These are phyloP conservation scores for Limnothrissa miodon DNA, from an alignment of 2,113 vertebrate species.

Conservation along the genomic window DNA sequence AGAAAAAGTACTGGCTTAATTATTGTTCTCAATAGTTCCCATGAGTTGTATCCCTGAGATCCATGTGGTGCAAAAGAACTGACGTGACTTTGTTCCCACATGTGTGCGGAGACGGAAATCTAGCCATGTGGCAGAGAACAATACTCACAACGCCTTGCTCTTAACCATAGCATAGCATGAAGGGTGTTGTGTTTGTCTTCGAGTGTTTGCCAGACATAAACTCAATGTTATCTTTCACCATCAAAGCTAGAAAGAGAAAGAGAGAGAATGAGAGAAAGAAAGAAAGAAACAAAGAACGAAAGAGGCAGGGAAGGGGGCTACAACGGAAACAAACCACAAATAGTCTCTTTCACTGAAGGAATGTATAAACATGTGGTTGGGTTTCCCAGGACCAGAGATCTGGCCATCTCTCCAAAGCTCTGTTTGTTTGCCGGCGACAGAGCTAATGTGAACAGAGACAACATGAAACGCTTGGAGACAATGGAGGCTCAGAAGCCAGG, in stretches of 20 bases:
- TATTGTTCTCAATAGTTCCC: background rate
- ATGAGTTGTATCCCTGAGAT: background rate
- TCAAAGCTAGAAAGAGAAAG: background rate
- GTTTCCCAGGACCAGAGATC: constrained; percentile 55
- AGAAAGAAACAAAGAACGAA: background rate
- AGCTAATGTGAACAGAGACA: constrained; percentile 41
- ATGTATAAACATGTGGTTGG: constrained; percentile 64
- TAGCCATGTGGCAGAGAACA: constrained; percentile 14
- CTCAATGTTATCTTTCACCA: background rate
- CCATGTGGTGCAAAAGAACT: background rate
- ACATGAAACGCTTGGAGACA: constrained; percentile 29
- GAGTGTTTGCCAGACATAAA: background rate
- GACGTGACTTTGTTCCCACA: background rate
- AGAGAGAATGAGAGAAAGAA: background rate
- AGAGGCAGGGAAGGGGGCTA: constrained; percentile 31
- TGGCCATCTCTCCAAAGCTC: constrained; percentile 51
- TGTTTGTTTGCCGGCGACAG: constrained; percentile 55
- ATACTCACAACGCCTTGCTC: background rate
- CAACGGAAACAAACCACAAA: constrained; percentile 54
- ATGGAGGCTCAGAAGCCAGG: constrained; percentile 10
- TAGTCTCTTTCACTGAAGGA: constrained; percentile 51
- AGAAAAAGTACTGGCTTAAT: constrained; percentile 38
- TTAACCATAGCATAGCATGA: background rate
- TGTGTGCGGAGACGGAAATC: background rate
- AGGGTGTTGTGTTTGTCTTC: background rate